Base-by-base conservation (phyloP, 2,888 invertebrate species). In the Andrena trimmerana region DNA sequence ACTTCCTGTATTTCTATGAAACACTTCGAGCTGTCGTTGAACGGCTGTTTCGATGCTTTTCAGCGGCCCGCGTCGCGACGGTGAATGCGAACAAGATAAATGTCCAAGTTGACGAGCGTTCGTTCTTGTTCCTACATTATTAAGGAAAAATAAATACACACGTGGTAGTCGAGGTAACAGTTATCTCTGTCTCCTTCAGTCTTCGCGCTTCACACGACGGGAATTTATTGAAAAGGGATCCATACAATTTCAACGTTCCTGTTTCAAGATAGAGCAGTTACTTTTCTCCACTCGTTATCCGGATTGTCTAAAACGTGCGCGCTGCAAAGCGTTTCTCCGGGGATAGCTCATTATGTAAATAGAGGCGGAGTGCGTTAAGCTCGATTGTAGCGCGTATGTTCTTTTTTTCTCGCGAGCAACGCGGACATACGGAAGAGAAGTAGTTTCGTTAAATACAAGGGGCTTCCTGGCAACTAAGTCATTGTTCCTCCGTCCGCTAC, bases 321-420 rank as follows among this genome's bases (percentile, higher is more conserved):
- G 27, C 27, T 20, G 50, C 60, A n/a, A 78, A 78, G 50, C 74
- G 60, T 66, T 50, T 60, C 33, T 8, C 63, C 36, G 63, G 24
- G 62, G 50, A 16, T 50, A 27, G 71, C 65, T 60, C 67, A 67
- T 74, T 67, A 59, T 42, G 67, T 59, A 67, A 67, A 59, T 59
- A 48, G 67, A 7, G 24, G 13, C 2, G 16, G 24, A 31, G 57
- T 60, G 48, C 59, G 67, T 74, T 74, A 69, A 67, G 52, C 52
- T 13, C 8, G 48, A 20, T 3, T 31, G 42, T 27, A 24, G 52
- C 27, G 62, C 50, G 62, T 74, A 50, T 33, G 59, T 60, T 68
- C 4, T 42, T 68, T 72, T 20, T 6, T 48, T 48, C 16, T 16
- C 42, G 27, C 8, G 62, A 8, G 7, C 13, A 10, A 20, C 27